These are phyloP conservation scores for Sebastes diploproa DNA, from an alignment of 2,797 vertebrate genomes.

Conservation along the genomic window DNA sequence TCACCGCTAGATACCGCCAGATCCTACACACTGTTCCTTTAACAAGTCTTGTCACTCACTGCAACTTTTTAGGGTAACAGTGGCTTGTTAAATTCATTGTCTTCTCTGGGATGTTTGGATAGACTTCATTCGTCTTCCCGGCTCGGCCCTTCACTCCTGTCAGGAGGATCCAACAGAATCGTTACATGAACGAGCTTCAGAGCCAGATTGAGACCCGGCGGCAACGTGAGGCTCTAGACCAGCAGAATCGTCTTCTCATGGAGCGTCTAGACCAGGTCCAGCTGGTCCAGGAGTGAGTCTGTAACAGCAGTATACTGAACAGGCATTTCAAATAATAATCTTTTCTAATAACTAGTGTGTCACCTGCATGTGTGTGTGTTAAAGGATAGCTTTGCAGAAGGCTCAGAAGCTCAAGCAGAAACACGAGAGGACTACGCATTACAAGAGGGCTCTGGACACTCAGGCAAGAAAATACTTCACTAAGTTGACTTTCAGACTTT, in stretches of 20 bases:
- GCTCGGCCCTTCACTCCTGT: slow-evolving; percentile 80
- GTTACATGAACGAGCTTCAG: slow-evolving; percentile 78
- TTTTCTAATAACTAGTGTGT: not conserved
- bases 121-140: slow-evolving; percentile 85
- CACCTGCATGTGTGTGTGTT: slow-evolving; percentile 20
- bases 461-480: slow-evolving; percentile 73
- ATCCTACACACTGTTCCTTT: not conserved
- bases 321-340: not conserved
- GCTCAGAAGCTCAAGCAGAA: slow-evolving; percentile 77
- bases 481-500: not conserved
- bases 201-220: slow-evolving; percentile 71
- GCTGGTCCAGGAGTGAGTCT: slow-evolving; percentile 84
- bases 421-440: slow-evolving; percentile 68
- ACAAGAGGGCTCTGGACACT: slow-evolving; percentile 80
- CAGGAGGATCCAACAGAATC: slow-evolving; percentile 70
- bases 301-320: not conserved
- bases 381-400: slow-evolving; percentile 77
- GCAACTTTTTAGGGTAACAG: not conserved
- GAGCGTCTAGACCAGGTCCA: slow-evolving; percentile 82
- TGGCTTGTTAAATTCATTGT: not conserved
- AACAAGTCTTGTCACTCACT: not conserved
- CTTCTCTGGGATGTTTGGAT: not conserved
- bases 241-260: slow-evolving; percentile 69
- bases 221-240: slow-evolving; percentile 61
- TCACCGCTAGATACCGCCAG: not conserved